Evolutionary conservation across 2,888 invertebrate genomes (phyloP), one percentile per base, ranked within the genome.

Genomic region (Icerya purchasi): DNA sequence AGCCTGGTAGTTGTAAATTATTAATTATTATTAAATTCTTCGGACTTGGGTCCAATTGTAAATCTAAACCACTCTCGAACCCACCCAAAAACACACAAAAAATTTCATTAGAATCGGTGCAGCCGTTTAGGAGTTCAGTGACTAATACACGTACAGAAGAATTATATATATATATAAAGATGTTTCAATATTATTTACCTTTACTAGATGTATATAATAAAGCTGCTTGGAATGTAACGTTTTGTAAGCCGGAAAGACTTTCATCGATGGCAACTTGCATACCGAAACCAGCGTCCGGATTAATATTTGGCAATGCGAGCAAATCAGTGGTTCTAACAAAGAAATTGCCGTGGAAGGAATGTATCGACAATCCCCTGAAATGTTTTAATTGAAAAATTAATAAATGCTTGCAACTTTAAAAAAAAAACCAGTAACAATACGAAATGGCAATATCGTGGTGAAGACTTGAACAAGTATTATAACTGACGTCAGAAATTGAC

Each of bases 261-360:
- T 96, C 94, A 65, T 97, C 97, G 58, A 97, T 91, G 1, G 91
- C 81, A 63, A 94, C 83, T 76, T 98, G 97, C 86, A 97, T 96
- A 56, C 91, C 97, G 72, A 93, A 96, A 20, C 92, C 96, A 3
- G 93, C 86, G 74, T 99, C 98, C 0, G 98, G 97, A 70, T 94
- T 97, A 61, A 96, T 86, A 75, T 97, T 97, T 50, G 98, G 96
- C 66, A 98, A 74, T 14, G 93, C 91, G 61, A 98, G 75, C 59
- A 98, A 76, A 75, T 98, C 97, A 2, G 96, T 94, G 0, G 97
- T 96, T 2, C 98, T 81, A 56, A 98, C 97, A 74, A 98, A 98
- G 79, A 96, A 96, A 74, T 97, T 97, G 51, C 98, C 98, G 75
- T 97, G 96, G 82, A 98, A 98, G 69, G 94, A 92, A 74, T 97